Percentiles rank a stretch among this genome's conserved stretches.
These are phyloP conservation scores for Heliconius hortense DNA, from an alignment of 2,888 invertebrate genomes.

Conservation along the genomic window DNA sequence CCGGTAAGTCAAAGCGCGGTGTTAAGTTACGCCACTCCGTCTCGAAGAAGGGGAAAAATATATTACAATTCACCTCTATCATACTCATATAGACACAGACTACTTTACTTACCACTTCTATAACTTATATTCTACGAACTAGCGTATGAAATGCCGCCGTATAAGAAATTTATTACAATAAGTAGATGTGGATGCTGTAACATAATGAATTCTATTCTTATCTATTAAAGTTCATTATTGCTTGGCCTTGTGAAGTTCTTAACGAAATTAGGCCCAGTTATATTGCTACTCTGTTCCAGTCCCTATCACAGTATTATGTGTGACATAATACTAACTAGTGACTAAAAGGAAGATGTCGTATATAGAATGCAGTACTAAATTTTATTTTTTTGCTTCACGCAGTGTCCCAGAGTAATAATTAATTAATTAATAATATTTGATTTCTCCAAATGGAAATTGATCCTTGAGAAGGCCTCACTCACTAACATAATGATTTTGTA, in stretches of 20 bases:
- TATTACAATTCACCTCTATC: too few species aligned
- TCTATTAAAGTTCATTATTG: conserved; percentile 21
- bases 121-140: conserved; percentile 34
- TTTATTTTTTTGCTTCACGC: background rate
- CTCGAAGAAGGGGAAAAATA: too few species aligned
- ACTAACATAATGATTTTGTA: too few species aligned
- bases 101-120: conserved; percentile 12
- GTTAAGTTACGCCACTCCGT: too few species aligned
- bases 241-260: conserved; percentile 18
- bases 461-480: too few species aligned
- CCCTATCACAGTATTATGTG: conserved; percentile 20
- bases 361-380: background rate
- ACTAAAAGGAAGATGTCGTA: background rate
- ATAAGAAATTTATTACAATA: conserved; percentile 44
- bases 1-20: too few species aligned
- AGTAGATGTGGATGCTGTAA: conserved; percentile 21
- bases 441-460: background rate
- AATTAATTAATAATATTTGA: too few species aligned
- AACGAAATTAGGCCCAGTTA: conserved; percentile 29
- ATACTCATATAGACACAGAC: too few species aligned
- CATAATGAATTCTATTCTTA: conserved; percentile 26
- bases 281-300: conserved; percentile 31
- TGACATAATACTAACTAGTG: conserved; percentile 9
- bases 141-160: conserved; percentile 42
- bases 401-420: too few species aligned